phyloP scores from a whole-genome alignment of 2,113 vertebrate genomes.

The Peromyscus leucopus region DNA sequence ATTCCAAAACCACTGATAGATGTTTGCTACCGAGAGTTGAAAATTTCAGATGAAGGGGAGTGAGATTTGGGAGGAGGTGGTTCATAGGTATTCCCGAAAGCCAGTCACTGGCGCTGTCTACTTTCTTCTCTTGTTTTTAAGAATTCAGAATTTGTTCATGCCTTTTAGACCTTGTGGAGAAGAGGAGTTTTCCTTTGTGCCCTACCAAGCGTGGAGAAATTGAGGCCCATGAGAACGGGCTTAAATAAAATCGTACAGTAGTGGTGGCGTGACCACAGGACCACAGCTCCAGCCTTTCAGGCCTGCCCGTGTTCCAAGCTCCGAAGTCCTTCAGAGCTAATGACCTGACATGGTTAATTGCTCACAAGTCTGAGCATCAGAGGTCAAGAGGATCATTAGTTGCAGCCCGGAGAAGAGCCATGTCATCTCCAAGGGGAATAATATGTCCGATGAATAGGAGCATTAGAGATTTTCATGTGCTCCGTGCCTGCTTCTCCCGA shows the following conservation, averaged over 20 bases:
- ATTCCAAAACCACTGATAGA: neutral
- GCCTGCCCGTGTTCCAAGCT: neutral
- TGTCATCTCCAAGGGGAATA: conserved; percentile 55
- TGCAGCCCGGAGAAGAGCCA: conserved; percentile 28
- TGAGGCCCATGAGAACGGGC: neutral
- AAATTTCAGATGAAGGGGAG: neutral
- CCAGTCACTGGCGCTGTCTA: neutral
- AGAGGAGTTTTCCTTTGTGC: neutral
- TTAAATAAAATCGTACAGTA: neutral
- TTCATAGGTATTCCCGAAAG: neutral
- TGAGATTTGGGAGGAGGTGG: neutral
- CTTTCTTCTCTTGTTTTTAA: conserved; percentile 14
- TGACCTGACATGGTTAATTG: neutral
- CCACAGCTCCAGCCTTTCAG: neutral
- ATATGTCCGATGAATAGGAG: conserved; percentile 50
- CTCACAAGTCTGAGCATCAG: conserved; percentile 17
- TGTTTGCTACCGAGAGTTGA: neutral
- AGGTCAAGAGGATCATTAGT: conserved; percentile 67
- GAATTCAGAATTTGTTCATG: conserved; percentile 27
- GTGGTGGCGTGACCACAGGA: neutral
- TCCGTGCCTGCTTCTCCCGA: conserved; percentile 48
- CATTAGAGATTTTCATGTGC: conserved; percentile 67
- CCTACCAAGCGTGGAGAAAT: conserved; percentile 15
- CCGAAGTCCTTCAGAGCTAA: neutral
- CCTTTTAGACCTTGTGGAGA: neutral